Base-by-base conservation (phyloP, 2,888 invertebrate genomes). In the Leucophora obtusa region DNA sequence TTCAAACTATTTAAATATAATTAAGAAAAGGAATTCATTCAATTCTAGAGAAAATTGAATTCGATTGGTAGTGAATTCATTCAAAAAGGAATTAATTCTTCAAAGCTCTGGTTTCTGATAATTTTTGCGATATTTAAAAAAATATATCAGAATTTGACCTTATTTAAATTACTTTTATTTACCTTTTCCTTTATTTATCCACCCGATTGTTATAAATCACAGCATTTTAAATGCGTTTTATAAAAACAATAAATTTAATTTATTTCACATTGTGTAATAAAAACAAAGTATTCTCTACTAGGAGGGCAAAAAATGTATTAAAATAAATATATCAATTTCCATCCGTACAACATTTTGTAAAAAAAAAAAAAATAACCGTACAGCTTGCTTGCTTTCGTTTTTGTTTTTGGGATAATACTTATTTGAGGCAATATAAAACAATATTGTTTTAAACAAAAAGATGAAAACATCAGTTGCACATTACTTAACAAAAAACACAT, bases 231-330 rank as follows among this genome's bases (percentile, higher is more conserved):
- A 66, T n/a, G 63, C 9, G 43, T 71, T 74, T 79, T 38, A 8
- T 6, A 58, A 74, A 70, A 75, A 75, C 71, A 75, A 76, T 71
- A 66, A 76, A 80, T 60, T 79, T 62, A 68, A 75, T 66, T 68
- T 53, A 24, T 43, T 58, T 79, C 56, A 18, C 71, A 47, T 50
- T 50, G 21, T 17, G 58, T 50, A 35, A 59, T 18, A 47, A 24
- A 47, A 43, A 14, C 3, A 17, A 10, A 15, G 28, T 7, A 28
- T 5, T 5, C 24, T 3, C 2, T 5, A 28, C 3, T 3, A 21
- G 4, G 21, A 21, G 21, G 2, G 4, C 21, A 21, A 47, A 58
- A 14, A 63, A 56, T 71, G 28, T 28, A 28, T 28, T 65, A 50
- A 74, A 59, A 74, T 66, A 74, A 59, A 60, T 66, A 74, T 68